Evolutionary conservation across 2,797 vertebrate genomes (phyloP).

Genomic region (Apogon hyalosoma): DNA sequence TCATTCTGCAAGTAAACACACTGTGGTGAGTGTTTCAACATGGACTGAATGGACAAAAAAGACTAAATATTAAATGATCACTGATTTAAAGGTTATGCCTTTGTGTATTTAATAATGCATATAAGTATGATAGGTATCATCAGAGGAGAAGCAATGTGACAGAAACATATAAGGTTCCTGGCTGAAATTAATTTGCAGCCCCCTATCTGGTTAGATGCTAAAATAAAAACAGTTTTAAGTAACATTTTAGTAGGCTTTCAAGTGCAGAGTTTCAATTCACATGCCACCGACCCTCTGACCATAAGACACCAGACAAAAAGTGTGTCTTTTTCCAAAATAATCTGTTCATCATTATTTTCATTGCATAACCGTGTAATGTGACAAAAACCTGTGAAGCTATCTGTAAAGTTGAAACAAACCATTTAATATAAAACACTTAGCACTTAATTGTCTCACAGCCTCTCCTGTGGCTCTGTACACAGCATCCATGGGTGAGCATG

Average conservation of each 20-base stretch:
- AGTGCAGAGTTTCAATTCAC: too few relatives aligned
- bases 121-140: too few relatives aligned
- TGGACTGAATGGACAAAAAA: slow-evolving; percentile 18
- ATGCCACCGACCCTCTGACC: not conserved
- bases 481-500: slow-evolving; percentile 71
- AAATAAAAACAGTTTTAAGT: too few relatives aligned
- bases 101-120: slow-evolving; percentile 7
- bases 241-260: too few relatives aligned
- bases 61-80: not conserved
- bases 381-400: slow-evolving; percentile 2
- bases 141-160: too few relatives aligned
- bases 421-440: slow-evolving; percentile 9
- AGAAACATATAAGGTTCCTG: too few relatives aligned
- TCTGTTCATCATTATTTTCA: too few relatives aligned
- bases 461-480: slow-evolving; percentile 61
- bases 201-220: too few relatives aligned
- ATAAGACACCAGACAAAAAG: not conserved
- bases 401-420: slow-evolving; percentile 1
- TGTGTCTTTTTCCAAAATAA: too few relatives aligned
- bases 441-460: slow-evolving; percentile 49
- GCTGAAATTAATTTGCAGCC: too few relatives aligned
- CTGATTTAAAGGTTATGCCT: not conserved
- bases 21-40: slow-evolving; percentile 24
- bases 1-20: slow-evolving; percentile 41
- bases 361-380: not conserved